A percentile compares a stretch with the other conserved stretches of the same genome.
Conservation (phyloP, 2,797 vertebrate species). For the Pelobates cultripes region DNA sequence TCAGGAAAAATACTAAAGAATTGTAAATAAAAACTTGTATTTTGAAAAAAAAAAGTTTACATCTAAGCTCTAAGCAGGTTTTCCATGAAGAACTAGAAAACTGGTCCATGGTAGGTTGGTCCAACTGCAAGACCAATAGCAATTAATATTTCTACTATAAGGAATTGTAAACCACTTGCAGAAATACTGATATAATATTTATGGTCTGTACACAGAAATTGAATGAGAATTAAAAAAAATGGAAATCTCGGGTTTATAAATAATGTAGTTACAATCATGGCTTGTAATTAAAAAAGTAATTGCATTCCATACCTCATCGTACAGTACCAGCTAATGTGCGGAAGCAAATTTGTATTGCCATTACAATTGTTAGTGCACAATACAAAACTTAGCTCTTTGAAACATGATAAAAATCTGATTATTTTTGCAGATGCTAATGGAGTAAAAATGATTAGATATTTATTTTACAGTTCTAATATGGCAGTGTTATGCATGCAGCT, state of each 20-base stretch:
- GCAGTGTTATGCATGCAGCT: too few species aligned
- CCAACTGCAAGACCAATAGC: background rate
- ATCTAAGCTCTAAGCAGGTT: too few species aligned
- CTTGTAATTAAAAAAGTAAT: conserved; percentile 22
- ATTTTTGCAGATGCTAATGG: conserved; percentile 1
- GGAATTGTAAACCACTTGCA: too few species aligned
- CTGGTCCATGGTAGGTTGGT: too few species aligned
- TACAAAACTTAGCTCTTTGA: background rate
- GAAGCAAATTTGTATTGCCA: conserved; percentile 13
- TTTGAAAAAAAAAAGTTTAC: too few species aligned
- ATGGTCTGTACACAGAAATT: conserved; percentile 10
- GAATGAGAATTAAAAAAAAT: background rate
- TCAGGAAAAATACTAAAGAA: too few species aligned
- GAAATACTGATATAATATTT: conserved; percentile 6
- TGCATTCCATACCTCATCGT: conserved; percentile 14
- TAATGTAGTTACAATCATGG: conserved; percentile 13
- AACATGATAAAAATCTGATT: background rate
- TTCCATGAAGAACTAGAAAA: too few species aligned
- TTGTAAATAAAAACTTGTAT: too few species aligned
- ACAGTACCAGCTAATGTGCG: background rate
- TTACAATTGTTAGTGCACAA: conserved; percentile 1
- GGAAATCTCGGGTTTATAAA: conserved; percentile 8
- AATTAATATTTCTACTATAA: background rate
- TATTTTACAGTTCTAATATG: too few species aligned
- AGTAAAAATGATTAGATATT: background rate